Evolutionary conservation across 2,888 invertebrate species (phyloP), one percentile per base, ranked within the genome.

Genomic region (Brachyptera putata): DNA sequence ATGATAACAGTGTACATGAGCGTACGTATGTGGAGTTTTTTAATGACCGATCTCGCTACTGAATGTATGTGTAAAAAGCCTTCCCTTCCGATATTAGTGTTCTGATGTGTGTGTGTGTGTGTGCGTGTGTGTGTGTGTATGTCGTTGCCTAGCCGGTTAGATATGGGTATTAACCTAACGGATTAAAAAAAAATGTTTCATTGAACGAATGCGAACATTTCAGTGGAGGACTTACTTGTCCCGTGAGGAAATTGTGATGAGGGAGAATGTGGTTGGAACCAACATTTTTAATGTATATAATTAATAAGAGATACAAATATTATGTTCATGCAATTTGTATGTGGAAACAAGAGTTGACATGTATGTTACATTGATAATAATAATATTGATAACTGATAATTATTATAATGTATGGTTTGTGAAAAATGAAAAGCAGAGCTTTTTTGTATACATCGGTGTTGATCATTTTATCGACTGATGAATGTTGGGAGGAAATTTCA

Each of bases 391-490:
- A 43, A 43, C 9, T 43, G n/a, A n/a, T n/a, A 16, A 43, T 16
- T 43, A 43, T 16, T 43, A n/a, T n/a, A 14, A 16, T 43, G 43
- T 43, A 43, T 43, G 43, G 43, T 14, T 43, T 43, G 43, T 43
- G 43, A 43, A 21, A 18, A 18, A 43, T 43, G 18, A 43, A 43
- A 43, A 43, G 43, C 43, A n/a, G 43, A 43, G 43, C 43, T 43
- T 43, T 43, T 43, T 43, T 43, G 43, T 43, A 43, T 21, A 43
- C 21, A 14, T 14, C 16, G 3, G 39, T 37, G 14, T 37, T 14
- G 14, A 37, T 37, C 4, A 37, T 37, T 37, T 37, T 13, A 16
- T n/a, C n/a, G n/a, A n/a, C n/a, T n/a, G n/a, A n/a, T n/a, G n/a
- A n/a, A n/a, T n/a, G n/a, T n/a, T n/a, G n/a, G n/a, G n/a, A n/a